These are phyloP conservation scores for Itoplectis maculator DNA, from an alignment of 2,888 invertebrate genomes.

Conservation along the genomic window DNA sequence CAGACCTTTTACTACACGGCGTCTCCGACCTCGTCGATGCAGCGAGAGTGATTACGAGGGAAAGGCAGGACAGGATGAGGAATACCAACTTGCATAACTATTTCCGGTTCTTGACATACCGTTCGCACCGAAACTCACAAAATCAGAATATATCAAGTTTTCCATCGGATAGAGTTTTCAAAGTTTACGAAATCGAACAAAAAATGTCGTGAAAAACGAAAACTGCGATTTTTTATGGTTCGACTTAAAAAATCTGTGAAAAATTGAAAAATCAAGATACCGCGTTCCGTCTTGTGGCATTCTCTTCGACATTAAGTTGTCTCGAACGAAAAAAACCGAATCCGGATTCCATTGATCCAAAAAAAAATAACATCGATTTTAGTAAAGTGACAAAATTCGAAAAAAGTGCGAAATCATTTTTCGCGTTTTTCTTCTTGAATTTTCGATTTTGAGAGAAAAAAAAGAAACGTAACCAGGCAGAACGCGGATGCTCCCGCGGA, in stretches of 20 bases:
- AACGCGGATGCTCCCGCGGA: not conserved
- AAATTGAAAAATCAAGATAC: not conserved
- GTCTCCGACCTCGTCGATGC: slow-evolving; percentile 21
- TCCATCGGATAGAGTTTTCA: no score
- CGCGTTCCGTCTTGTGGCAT: not conserved
- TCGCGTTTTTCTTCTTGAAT: no score
- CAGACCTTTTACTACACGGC: slow-evolving; percentile 13
- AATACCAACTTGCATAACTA: not conserved
- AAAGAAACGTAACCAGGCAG: not conserved
- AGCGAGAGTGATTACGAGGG: slow-evolving; percentile 33
- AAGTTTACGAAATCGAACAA: no score
- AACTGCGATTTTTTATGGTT: not conserved
- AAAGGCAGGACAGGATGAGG: slow-evolving; percentile 16
- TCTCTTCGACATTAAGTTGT: no score
- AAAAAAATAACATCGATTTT: no score
- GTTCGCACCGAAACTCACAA: no score
- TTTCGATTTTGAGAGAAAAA: slow-evolving; percentile 15
- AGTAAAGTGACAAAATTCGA: no score
- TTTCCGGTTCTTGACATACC: not conserved
- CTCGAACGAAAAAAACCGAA: no score
- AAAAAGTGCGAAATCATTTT: no score
- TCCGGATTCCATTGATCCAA: no score
- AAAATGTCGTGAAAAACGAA: no score
- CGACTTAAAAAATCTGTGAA: not conserved
- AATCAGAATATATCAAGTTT: no score